phyloP scores from a whole-genome alignment of 1,140 invertebrate species.

The Medauroidea extradentata region DNA sequence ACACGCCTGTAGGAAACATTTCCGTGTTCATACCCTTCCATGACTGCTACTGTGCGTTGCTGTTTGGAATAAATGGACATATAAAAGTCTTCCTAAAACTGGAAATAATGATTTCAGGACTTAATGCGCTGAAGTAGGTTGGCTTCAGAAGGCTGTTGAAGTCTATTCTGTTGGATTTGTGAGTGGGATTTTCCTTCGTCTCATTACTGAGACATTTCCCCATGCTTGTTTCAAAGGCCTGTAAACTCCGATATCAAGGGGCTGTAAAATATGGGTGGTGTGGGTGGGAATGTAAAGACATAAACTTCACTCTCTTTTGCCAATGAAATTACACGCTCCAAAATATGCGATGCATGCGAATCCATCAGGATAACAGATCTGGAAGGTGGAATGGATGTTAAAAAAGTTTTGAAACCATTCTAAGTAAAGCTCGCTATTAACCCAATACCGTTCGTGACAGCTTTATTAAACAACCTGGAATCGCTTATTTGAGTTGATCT shows the following conservation, averaged over 20 bases:
- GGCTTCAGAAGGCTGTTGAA: neutral
- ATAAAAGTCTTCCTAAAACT: neutral
- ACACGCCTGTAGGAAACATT: no score
- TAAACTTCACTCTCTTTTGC: constrained; percentile 28
- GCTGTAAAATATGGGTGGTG: constrained; percentile 44
- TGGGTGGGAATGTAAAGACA: constrained; percentile 46
- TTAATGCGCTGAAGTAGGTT: neutral
- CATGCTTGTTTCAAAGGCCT: constrained; percentile 38
- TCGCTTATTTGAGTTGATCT: constrained; percentile 28
- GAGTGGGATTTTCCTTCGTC: neutral
- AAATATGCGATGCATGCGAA: constrained; percentile 16
- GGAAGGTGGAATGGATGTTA: constrained; percentile 32
- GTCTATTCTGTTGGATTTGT: neutral
- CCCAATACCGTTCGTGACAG: constrained; percentile 34
- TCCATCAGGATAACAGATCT: constrained; percentile 35
- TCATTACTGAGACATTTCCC: neutral
- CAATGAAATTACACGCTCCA: constrained; percentile 37
- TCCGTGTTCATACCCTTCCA: no score
- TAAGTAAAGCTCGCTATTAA: constrained; percentile 38
- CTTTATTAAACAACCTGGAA: constrained; percentile 25
- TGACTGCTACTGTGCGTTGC: no score
- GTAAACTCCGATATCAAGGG: constrained; percentile 44
- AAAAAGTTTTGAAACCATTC: constrained; percentile 39
- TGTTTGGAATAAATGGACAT: neutral
- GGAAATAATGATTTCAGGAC: neutral